Base-by-base conservation (phyloP, 2,113 vertebrate genomes). In the Cepphus grylle region DNA sequence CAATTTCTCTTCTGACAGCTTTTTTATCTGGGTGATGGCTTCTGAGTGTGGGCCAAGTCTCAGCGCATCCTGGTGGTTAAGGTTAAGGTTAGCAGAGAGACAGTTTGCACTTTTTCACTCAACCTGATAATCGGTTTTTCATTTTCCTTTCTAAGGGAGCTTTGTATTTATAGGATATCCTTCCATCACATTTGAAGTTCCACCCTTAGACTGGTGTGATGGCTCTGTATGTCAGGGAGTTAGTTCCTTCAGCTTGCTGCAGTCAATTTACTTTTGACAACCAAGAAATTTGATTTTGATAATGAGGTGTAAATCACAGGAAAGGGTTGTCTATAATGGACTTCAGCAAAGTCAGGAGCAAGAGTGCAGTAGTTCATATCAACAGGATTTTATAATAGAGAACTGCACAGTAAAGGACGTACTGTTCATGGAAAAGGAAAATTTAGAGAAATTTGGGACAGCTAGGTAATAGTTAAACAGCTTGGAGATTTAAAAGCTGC, bases 201-300 rank as follows among this genome's bases (percentile, higher is more conserved):
- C 27, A 94, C 88, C 86, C 84, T 70, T 53, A 59, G 90, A 67
- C 65, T 88, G 86, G 45, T 78, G 25, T 91, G 84, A 86, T 87
- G 91, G 85, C 80, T 96, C 74, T 90, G 61, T 89, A 59, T 96
- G 91, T 90, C 63, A 89, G 80, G 66, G 42, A 93, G 89, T 81
- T 84, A 61, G 94, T 95, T 96, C 72, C 58, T 96, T 93, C 76
- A 94, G 65, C 58, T 95, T 96, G 62, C 81, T 97, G 92, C 70
- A 92, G 72, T 98, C 93, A 95, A 96, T 97, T 97, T 96, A 89
- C 83, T 97, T 91, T 85, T 98, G 96, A 97, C 96, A 97, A 90
- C 74, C 78, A 96, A 96, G 92, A 97, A 96, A 97, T 97, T 88
- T 97, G 93, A 96, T 96, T 98, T 97, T 98, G 98, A 90, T 98